These are phyloP conservation scores for Scopus umbretta DNA, from an alignment of 2,113 vertebrate genomes.

Conservation along the genomic window DNA sequence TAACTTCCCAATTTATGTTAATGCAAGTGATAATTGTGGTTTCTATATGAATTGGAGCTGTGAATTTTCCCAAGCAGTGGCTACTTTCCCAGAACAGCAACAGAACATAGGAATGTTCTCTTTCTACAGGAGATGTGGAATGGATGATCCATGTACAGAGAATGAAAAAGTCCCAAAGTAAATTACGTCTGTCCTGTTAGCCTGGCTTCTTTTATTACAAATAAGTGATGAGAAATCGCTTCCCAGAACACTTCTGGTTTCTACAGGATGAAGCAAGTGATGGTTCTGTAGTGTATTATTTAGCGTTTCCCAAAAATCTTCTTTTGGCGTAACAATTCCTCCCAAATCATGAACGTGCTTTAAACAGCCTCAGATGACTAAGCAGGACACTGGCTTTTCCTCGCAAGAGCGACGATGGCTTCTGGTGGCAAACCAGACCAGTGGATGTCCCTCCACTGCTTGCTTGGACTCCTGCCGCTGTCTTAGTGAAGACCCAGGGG, in stretches of 20 bases:
- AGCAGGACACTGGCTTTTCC: background rate
- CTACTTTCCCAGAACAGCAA: background rate
- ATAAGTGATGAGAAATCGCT: background rate
- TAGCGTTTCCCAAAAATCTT: background rate
- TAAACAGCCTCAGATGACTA: background rate
- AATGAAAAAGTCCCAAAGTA: background rate
- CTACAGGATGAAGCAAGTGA: background rate
- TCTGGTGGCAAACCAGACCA: background rate
- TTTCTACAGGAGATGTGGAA: background rate
- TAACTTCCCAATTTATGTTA: background rate
- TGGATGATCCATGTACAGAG: background rate
- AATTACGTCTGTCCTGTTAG: background rate
- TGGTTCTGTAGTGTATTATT: background rate
- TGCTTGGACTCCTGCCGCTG: rapidly evolving
- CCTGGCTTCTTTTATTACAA: background rate
- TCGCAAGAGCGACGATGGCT: background rate
- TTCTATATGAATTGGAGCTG: background rate
- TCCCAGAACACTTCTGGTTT: background rate
- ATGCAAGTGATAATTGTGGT: background rate
- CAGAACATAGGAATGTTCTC: background rate
- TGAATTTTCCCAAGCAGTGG: background rate
- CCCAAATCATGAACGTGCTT: background rate
- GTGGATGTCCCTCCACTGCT: background rate
- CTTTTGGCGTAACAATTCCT: background rate
- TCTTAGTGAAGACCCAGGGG: rapidly evolving